Base-by-base conservation (phyloP, 2,888 invertebrate genomes). In the Leptodirus hochenwartii region DNA sequence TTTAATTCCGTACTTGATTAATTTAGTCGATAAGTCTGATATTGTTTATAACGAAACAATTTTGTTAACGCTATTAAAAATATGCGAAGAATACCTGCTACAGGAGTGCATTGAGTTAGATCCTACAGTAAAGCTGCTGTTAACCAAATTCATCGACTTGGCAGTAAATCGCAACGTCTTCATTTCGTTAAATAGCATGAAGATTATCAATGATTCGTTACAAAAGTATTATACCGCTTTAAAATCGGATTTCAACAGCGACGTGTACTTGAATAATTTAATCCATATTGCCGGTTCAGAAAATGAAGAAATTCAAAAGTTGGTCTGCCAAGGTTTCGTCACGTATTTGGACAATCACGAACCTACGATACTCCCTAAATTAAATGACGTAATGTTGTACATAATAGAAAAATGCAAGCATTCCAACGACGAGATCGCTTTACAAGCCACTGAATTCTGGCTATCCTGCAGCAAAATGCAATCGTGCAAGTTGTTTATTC, bases 401-500 rank as follows among this genome's bases (percentile, higher is more conserved):
- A 91, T 98, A 80, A 58, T 98, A 46, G 63, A 82, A 51, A 71
- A 93, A 40, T 95, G 93, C 32, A 85, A 91, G 64, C 82, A 85
- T 52, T 61, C 71, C 4, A 90, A 96, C 50, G 84, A 85, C 47
- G 79, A 79, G 33, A 88, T 96, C 13, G 91, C 96, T 0, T 59
- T 98, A 37, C 96, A 99, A 57, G 96, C 98, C 1, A 96, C 96
- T 46, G 98, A 98, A 54, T 99, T 98, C 60, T 99, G 96, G 96
- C 59, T 98, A 29, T 84, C 93, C 0, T 62, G 95, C 25, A 90
- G 95, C 2, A 98, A 98, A 49, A 81, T 91, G 47, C 74, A 72
- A 43, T 73, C 91, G 38, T 96, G 96, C 53, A 77, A 81, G 53
- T 90, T 91, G 50, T 84, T 88, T 13, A 61, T 98, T 5, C 66